Evolutionary conservation across 2,113 vertebrate genomes (phyloP).

Genomic region (Sapayoa aenigma): DNA sequence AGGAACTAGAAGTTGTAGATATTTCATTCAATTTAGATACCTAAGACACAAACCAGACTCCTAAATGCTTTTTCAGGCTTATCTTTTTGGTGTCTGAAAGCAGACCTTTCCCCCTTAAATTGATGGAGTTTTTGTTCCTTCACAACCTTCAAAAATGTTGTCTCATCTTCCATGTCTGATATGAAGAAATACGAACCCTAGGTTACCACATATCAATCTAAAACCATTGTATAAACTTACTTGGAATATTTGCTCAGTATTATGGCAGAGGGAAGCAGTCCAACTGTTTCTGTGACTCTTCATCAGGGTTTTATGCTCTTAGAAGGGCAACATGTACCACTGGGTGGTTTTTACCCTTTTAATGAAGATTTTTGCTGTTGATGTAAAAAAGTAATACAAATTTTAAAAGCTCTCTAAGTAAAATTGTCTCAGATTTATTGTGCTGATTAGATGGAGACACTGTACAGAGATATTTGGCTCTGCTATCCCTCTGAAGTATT

Average conservation of each 20-base stretch:
- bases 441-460: not conserved
- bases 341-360: not conserved
- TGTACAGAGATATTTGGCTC: not conserved
- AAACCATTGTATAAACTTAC: not conserved
- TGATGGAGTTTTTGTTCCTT: not conserved
- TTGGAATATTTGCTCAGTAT: not conserved
- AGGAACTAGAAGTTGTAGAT: not conserved
- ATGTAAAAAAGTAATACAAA: not conserved
- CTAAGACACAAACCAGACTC: not conserved
- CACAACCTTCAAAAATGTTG: not conserved
- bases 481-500: not conserved
- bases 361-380: not conserved
- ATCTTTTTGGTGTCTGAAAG: not conserved
- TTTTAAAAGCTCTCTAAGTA: not conserved
- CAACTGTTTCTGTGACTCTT: not conserved
- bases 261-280: not conserved
- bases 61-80: not conserved
- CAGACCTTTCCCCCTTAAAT: accelerated
- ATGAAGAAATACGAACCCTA: not conserved
- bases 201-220: not conserved
- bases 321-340: not conserved
- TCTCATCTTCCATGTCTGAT: not conserved
- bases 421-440: not conserved
- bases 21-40: not conserved
- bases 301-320: not conserved